Conservation (phyloP, 2,888 invertebrate species). For the Neelides folsomi region DNA sequence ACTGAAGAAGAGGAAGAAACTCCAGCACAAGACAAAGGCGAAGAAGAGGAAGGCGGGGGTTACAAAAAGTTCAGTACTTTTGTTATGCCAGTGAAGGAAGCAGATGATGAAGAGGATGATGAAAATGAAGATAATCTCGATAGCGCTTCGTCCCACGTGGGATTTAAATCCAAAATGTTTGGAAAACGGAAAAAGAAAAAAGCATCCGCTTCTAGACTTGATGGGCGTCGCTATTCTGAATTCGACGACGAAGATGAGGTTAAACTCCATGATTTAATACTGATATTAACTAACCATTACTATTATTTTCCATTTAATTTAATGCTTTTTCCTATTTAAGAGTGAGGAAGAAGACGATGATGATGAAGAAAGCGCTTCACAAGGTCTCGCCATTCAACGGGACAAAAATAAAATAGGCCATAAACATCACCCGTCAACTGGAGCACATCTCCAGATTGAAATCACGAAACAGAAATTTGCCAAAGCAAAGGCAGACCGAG, state of each 20-base stretch:
- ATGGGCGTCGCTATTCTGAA: too few relatives aligned
- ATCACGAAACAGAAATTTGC: constrained; percentile 21
- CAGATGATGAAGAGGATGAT: not conserved
- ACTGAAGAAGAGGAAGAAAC: not conserved
- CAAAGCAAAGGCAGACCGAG: constrained; percentile 51
- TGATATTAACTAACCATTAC: too few relatives aligned
- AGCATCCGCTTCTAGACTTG: too few relatives aligned
- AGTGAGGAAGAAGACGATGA: not conserved
- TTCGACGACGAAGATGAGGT: too few relatives aligned
- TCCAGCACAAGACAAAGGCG: constrained; percentile 3
- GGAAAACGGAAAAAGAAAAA: too few relatives aligned
- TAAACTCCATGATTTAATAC: too few relatives aligned
- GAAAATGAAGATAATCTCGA: not conserved
- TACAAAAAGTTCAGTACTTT: not conserved
- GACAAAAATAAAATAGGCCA: not conserved
- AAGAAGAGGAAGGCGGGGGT: constrained; percentile 2
- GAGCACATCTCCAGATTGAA: constrained; percentile 21
- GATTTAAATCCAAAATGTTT: not conserved
- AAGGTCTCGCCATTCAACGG: not conserved
- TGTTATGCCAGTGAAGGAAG: not conserved
- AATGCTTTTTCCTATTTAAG: not conserved
- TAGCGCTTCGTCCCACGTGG: not conserved
- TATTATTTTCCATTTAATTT: too few relatives aligned
- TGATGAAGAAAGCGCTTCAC: not conserved
- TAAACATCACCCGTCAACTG: constrained; percentile 14